Percentiles rank a stretch among this genome's conserved stretches.
phyloP scores from a whole-genome alignment of 2,888 invertebrate species.

The Auanema freiburgensis region DNA sequence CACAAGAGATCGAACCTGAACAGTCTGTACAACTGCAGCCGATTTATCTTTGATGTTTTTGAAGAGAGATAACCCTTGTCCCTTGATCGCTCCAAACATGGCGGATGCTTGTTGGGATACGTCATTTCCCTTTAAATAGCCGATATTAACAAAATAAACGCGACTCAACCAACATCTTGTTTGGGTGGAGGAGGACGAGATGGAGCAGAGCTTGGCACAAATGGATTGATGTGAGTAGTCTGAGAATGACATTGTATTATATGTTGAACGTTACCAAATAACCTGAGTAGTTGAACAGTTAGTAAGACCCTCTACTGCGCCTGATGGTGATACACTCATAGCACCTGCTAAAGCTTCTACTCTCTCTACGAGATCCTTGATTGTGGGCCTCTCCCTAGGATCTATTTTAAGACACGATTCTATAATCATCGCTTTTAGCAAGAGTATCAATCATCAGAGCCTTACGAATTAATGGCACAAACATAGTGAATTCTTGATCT shows the following conservation, averaged over 20 bases:
- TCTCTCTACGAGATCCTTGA: conserved; percentile 80
- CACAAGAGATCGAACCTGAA: conserved; percentile 73
- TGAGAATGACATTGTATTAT: not conserved
- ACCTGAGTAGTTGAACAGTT: conserved; percentile 1
- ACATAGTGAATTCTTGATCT: conserved; percentile 80
- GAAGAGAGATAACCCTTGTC: conserved; percentile 87
- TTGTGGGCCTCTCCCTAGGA: conserved; percentile 79
- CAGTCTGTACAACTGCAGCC: conserved; percentile 92
- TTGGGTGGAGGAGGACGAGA: conserved; percentile 17
- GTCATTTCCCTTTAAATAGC: conserved; percentile 4
- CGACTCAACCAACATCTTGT: conserved; percentile 4
- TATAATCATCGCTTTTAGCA: conserved; percentile 56
- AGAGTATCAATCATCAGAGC: not conserved
- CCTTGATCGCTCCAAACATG: conserved; percentile 78
- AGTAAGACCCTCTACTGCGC: conserved; percentile 5
- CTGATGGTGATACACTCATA: conserved; percentile 69
- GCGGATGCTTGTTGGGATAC: conserved; percentile 64
- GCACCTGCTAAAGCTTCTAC: conserved; percentile 86
- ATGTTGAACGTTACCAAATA: not conserved
- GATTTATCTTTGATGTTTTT: conserved; percentile 94
- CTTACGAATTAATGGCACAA: conserved; percentile 85
- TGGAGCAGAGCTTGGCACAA: not conserved
- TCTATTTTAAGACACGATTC: conserved; percentile 71
- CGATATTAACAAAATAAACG: not conserved
- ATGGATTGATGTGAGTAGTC: not conserved